Conservation (phyloP, 64 coral and sea anemone genomes). For the Stichodactyla mertensii region DNA sequence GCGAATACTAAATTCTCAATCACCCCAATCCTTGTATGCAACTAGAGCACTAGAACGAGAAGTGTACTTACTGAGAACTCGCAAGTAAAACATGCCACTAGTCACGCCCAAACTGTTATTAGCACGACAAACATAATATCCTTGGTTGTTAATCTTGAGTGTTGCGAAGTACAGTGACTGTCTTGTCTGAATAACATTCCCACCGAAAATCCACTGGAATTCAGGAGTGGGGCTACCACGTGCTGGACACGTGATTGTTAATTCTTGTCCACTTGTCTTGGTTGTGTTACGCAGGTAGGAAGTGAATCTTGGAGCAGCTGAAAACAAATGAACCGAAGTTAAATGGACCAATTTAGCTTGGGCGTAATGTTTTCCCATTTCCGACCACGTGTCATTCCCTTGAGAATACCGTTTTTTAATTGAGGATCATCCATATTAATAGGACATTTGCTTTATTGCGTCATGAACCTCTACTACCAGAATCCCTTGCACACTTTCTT, state of each 20-base stretch:
- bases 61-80: conserved; percentile 35
- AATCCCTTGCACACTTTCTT: too few relatives aligned
- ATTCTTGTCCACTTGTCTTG: conserved; percentile 21
- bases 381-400: too few relatives aligned
- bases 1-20: too few relatives aligned
- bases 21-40: too few relatives aligned
- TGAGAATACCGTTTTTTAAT: too few relatives aligned
- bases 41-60: too few relatives aligned
- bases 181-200: neutral
- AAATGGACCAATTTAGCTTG: too few relatives aligned
- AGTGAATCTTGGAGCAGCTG: conserved; percentile 63
- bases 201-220: conserved; percentile 52
- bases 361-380: too few relatives aligned
- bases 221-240: conserved; percentile 40
- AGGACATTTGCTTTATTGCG: too few relatives aligned
- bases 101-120: conserved; percentile 58
- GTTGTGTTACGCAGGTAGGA: conserved; percentile 39
- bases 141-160: conserved; percentile 28
- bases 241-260: conserved; percentile 50
- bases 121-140: conserved; percentile 58
- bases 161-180: conserved; percentile 25
- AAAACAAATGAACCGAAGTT: neutral
- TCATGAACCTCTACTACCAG: too few relatives aligned
- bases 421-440: too few relatives aligned
- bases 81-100: conserved; percentile 24